A percentile compares a stretch with the other conserved stretches of the same genome.
phyloP scores from a whole-genome alignment of 2,113 vertebrate genomes.

The Eubucco bourcierii region DNA sequence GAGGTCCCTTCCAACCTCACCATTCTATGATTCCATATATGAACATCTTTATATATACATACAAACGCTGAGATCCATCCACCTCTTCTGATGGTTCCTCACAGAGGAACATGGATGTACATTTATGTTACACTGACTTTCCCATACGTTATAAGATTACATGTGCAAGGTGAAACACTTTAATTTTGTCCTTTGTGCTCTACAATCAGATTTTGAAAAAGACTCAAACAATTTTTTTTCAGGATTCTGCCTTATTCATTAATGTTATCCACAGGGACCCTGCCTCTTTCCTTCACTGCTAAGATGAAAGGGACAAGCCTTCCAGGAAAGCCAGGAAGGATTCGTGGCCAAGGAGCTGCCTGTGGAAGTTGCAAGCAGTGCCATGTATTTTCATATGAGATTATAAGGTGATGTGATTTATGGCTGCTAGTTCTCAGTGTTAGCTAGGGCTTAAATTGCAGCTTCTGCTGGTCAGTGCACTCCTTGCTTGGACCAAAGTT shows the following conservation, averaged over 20 bases:
- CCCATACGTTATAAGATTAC: neutral
- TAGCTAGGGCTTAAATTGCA: neutral
- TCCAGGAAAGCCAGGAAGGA: neutral
- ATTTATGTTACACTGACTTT: neutral
- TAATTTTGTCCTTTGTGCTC: neutral
- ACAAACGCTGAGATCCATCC: neutral
- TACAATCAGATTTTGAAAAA: neutral
- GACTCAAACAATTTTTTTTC: neutral
- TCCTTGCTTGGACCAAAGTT: neutral
- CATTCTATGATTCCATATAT: no score
- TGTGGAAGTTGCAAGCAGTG: neutral
- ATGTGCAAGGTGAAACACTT: neutral
- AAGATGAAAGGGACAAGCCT: neutral
- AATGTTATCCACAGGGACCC: neutral
- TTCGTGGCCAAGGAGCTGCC: neutral
- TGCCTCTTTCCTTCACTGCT: neutral
- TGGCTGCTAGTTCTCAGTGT: neutral
- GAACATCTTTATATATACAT: neutral
- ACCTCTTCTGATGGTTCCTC: neutral
- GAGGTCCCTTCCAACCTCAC: no score
- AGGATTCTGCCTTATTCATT: neutral
- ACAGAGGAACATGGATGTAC: fast-evolving
- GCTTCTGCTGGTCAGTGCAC: neutral
- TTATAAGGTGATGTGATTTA: neutral
- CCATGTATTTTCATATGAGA: neutral